These are phyloP conservation scores for Polypedilum pembai DNA, from an alignment of 1,140 invertebrate genomes.

Conservation along the genomic window DNA sequence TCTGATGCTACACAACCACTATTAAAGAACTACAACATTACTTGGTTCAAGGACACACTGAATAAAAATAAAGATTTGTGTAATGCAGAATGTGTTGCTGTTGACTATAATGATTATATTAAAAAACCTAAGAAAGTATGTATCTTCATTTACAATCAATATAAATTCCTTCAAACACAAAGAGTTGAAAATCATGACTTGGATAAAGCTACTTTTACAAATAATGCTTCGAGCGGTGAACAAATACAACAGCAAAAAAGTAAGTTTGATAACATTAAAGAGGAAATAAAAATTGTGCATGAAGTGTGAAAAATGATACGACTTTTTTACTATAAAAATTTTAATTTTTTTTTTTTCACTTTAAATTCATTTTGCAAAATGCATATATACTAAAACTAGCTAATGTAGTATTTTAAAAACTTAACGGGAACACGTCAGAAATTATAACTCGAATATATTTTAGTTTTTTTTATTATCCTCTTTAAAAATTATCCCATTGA, in stretches of 20 bases:
- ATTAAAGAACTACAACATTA: background rate
- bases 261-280: background rate
- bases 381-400: too few species aligned
- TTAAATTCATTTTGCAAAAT: too few species aligned
- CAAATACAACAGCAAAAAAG: background rate
- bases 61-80: background rate
- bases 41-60: background rate
- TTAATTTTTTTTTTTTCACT: too few species aligned
- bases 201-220: background rate
- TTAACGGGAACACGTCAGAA: too few species aligned
- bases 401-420: too few species aligned
- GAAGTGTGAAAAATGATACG: too few species aligned
- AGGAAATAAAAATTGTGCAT: too few species aligned
- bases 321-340: too few species aligned
- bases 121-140: background rate
- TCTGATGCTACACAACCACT: background rate
- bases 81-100: background rate
- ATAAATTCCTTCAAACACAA: background rate
- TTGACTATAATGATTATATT: background rate
- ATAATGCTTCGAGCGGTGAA: background rate
- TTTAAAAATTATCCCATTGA: too few species aligned
- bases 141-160: background rate
- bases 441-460: too few species aligned
- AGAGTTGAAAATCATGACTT: background rate
- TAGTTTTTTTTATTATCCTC: too few species aligned